These are phyloP conservation scores for Catonia carolina DNA, from an alignment of 2,888 invertebrate species.

Conservation along the genomic window DNA sequence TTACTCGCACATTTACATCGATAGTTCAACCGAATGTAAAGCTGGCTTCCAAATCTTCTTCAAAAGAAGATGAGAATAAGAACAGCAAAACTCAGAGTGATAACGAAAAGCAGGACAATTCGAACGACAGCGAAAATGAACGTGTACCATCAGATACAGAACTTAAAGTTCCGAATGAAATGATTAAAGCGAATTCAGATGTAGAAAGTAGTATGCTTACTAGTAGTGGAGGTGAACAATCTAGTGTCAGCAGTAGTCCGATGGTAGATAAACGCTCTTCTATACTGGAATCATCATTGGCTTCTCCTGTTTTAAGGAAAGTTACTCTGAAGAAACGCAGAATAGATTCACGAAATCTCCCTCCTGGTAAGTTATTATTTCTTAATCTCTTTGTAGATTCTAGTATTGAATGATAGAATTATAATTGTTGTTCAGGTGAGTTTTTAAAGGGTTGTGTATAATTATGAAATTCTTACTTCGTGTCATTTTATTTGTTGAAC, in stretches of 20 bases:
- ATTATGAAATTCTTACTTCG: too few relatives aligned
- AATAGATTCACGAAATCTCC: constrained; percentile 28
- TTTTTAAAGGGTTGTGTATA: too few relatives aligned
- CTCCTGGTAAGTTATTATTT: constrained; percentile 28
- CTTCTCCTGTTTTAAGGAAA: constrained; percentile 49
- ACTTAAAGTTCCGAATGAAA: neutral
- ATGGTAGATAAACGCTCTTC: constrained; percentile 38
- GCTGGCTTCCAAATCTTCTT: too few relatives aligned
- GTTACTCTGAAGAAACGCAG: constrained; percentile 54
- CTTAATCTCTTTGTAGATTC: too few relatives aligned
- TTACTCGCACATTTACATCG: constrained; percentile 16
- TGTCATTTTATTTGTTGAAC: too few relatives aligned
- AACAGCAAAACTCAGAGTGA: too few relatives aligned
- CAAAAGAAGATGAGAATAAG: too few relatives aligned
- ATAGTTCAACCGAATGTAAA: too few relatives aligned
- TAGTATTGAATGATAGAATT: neutral
- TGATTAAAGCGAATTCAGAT: constrained; percentile 3
- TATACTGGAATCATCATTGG: neutral
- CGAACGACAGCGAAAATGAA: too few relatives aligned
- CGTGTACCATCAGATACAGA: too few relatives aligned
- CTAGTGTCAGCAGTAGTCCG: constrained; percentile 28
- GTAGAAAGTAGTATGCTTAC: neutral
- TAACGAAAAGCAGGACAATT: too few relatives aligned
- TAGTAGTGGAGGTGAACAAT: constrained; percentile 9
- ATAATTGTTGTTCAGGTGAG: too few relatives aligned